Evolutionary conservation across 2,888 invertebrate species (phyloP).

Genomic region (Syrista parreyssii): DNA sequence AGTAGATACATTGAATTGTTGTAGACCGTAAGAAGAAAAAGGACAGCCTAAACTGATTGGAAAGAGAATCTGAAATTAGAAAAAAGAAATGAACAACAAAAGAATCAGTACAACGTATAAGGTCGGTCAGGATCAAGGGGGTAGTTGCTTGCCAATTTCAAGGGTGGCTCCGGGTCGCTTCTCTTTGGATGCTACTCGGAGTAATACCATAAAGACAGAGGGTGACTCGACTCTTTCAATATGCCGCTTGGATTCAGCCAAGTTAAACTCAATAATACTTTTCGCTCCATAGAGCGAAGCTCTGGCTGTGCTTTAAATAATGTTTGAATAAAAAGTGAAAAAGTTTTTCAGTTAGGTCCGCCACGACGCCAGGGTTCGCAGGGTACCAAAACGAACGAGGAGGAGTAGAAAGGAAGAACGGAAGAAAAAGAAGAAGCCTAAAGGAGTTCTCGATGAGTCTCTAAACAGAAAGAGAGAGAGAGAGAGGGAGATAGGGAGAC

Average conservation of each 20-base stretch:
- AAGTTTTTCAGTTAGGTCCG: conserved; percentile 34
- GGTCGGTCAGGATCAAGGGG: too few relatives aligned
- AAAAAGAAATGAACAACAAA: too few relatives aligned
- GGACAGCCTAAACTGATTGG: neutral
- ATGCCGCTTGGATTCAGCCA: neutral
- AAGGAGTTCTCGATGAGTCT: too few relatives aligned
- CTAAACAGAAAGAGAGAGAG: neutral
- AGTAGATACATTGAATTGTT: neutral
- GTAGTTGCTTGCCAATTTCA: too few relatives aligned
- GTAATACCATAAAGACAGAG: too few relatives aligned
- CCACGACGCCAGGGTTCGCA: neutral
- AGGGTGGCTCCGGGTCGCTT: neutral
- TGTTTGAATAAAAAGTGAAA: conserved; percentile 41
- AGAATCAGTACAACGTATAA: too few relatives aligned
- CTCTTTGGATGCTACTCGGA: conserved; percentile 5
- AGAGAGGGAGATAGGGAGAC: neutral
- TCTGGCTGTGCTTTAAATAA: conserved; percentile 34
- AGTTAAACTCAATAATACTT: conserved; percentile 32
- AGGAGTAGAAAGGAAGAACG: conserved; percentile 6
- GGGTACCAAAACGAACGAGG: neutral
- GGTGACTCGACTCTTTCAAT: conserved; percentile 1
- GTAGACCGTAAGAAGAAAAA: neutral
- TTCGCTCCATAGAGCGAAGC: conserved; percentile 3
- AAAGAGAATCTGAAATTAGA: neutral
- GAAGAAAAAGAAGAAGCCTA: neutral